Percentiles rank a stretch among this genome's conserved stretches.
phyloP scores from a whole-genome alignment of 53 echinoderm and acorn worm species.

The Hippasteria phrygiana region DNA sequence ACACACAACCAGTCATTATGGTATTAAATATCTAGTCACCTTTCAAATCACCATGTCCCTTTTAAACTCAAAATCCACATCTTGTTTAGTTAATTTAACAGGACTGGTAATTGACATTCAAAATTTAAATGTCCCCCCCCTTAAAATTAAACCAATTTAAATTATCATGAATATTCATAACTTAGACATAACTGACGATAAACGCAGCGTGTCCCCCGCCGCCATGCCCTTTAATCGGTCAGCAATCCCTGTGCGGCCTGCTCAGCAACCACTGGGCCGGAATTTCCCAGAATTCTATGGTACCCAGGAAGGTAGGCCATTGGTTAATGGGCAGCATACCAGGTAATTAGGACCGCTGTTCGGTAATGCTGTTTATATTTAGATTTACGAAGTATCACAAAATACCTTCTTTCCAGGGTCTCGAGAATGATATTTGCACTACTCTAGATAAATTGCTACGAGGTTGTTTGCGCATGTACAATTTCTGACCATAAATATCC shows the following conservation, averaged over 20 bases:
- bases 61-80: no score
- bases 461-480: not conserved
- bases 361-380: conserved; percentile 30
- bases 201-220: not conserved
- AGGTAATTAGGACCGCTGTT: conserved; percentile 1
- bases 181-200: not conserved
- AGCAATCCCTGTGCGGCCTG: conserved; percentile 1
- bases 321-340: conserved; percentile 33
- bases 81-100: no score
- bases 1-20: no score
- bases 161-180: no score
- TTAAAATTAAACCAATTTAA: no score
- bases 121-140: no score
- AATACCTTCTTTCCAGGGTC: conserved; percentile 32
- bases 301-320: conserved; percentile 19
- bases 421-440: not conserved
- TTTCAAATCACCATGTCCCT: no score
- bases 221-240: conserved; percentile 23
- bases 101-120: no score
- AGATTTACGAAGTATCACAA: not conserved
- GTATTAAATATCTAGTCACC: no score
- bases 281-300: conserved; percentile 57
- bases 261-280: conserved; percentile 56
- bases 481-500: no score
- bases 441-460: not conserved